Percentiles rank a stretch among this genome's conserved stretches.
Evolutionary conservation across 2,888 invertebrate species (phyloP).

Genomic region (Acrobasis repandana): DNA sequence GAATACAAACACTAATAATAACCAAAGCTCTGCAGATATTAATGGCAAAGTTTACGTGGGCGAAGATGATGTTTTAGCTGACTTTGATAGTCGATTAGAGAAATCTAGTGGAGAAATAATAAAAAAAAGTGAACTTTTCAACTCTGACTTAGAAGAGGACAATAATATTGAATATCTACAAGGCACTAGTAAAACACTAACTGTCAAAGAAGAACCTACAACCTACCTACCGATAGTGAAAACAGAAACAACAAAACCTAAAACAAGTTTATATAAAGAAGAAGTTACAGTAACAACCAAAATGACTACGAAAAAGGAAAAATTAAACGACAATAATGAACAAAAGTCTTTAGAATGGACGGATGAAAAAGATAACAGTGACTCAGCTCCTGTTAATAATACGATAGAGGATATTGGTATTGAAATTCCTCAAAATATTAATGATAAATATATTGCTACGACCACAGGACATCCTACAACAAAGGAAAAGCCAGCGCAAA

Average conservation of each 20-base stretch:
- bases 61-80: not conserved
- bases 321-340: constrained; percentile 22
- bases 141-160: constrained; percentile 40
- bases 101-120: constrained; percentile 20
- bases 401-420: constrained; percentile 14
- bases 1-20: not conserved
- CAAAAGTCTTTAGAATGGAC: constrained; percentile 43
- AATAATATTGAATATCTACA: constrained; percentile 8
- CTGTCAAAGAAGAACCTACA: not conserved
- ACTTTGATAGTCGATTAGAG: constrained; percentile 7
- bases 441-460: constrained; percentile 7
- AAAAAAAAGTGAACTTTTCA: constrained; percentile 38
- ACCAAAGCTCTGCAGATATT: not conserved
- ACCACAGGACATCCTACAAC: constrained; percentile 21
- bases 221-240: not conserved
- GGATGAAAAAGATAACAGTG: constrained; percentile 47
- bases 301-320: not conserved
- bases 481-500: constrained; percentile 22
- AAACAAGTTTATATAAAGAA: not conserved
- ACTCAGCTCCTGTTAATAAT: constrained; percentile 34
- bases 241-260: constrained; percentile 10
- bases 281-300: not conserved
- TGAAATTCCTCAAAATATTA: not conserved
- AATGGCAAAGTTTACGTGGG: not conserved
- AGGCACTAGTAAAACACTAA: not conserved